Percentiles rank a stretch among this genome's conserved stretches.
Evolutionary conservation across 2,797 vertebrate species (phyloP).

Genomic region (Diplodus sargus): DNA sequence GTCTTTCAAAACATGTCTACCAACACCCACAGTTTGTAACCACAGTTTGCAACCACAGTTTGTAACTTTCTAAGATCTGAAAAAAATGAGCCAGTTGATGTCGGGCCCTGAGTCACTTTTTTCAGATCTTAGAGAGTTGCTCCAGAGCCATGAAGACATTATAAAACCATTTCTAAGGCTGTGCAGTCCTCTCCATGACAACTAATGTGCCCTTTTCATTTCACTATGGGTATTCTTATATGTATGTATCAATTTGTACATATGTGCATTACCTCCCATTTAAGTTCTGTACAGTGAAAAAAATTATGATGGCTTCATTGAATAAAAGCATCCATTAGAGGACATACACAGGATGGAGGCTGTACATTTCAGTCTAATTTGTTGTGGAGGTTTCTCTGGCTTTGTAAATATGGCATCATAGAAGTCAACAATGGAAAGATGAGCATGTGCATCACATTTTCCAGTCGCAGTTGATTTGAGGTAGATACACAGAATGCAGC

Average conservation of each 20-base stretch:
- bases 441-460: background rate
- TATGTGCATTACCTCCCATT: constrained; percentile 2
- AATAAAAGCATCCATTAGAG: constrained; percentile 5
- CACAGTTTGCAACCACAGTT: no score
- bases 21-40: no score
- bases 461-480: constrained; percentile 11
- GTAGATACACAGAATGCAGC: constrained; percentile 19
- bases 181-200: background rate
- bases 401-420: constrained; percentile 7
- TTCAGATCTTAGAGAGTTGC: background rate
- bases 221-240: background rate
- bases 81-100: no score
- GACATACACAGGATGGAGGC: background rate
- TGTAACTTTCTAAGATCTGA: no score
- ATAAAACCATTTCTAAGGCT: background rate
- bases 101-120: background rate
- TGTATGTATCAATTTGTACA: background rate
- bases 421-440: background rate
- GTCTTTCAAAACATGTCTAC: no score
- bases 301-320: background rate
- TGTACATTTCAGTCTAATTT: background rate
- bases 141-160: background rate
- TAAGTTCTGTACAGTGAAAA: background rate
- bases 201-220: background rate
- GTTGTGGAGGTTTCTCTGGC: background rate